Evolutionary conservation across 1,140 invertebrate species (phyloP).

Genomic region (Contarinia nasturtii): DNA sequence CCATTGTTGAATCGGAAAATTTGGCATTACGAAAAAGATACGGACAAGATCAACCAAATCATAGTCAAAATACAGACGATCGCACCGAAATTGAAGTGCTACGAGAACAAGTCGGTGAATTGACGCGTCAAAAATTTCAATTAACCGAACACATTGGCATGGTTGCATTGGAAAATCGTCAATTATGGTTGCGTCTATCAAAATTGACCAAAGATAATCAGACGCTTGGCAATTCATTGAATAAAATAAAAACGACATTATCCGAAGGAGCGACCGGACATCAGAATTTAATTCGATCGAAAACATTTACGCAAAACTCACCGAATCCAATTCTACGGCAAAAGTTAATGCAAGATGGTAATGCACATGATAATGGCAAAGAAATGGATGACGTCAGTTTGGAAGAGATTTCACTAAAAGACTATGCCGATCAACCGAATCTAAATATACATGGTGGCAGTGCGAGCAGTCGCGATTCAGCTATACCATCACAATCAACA

Average conservation of each 20-base stretch:
- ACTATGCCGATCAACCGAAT: slow-evolving; percentile 15
- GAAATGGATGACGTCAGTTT: slow-evolving; percentile 36
- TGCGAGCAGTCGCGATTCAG: not conserved
- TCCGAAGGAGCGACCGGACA: slow-evolving; percentile 4
- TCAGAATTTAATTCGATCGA: slow-evolving; percentile 30
- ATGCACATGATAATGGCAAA: slow-evolving; percentile 17
- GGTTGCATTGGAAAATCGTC: slow-evolving; percentile 60
- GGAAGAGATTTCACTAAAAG: slow-evolving; percentile 54
- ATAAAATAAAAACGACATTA: not conserved
- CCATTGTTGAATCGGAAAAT: slow-evolving; percentile 53
- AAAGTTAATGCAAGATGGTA: slow-evolving; percentile 25
- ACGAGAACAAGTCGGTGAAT: slow-evolving; percentile 37
- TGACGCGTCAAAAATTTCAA: slow-evolving; percentile 53
- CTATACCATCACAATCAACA: no score
- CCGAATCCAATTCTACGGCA: slow-evolving; percentile 27
- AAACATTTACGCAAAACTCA: slow-evolving; percentile 39
- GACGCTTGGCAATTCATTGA: slow-evolving; percentile 9
- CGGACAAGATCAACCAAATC: slow-evolving; percentile 7
- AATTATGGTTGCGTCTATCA: slow-evolving; percentile 51
- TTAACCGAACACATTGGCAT: slow-evolving; percentile 52
- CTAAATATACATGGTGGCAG: slow-evolving; percentile 20
- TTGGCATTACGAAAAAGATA: slow-evolving; percentile 33
- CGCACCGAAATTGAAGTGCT: slow-evolving; percentile 22
- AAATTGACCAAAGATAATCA: slow-evolving; percentile 37
- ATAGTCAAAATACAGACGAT: slow-evolving; percentile 8